These are phyloP conservation scores for Bombus fervidus DNA, from an alignment of 1,140 invertebrate genomes.

Conservation along the genomic window DNA sequence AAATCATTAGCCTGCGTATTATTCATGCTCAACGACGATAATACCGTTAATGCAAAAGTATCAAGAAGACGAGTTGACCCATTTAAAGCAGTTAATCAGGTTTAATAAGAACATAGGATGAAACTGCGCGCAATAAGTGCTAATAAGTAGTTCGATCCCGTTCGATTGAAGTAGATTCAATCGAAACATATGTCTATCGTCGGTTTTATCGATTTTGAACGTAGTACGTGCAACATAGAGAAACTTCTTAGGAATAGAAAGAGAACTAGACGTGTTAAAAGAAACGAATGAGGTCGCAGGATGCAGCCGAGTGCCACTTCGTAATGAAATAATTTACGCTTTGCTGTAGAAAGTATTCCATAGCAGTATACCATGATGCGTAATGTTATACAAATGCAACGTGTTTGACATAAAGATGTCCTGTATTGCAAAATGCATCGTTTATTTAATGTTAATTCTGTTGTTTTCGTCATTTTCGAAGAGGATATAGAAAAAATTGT, in stretches of 20 bases:
- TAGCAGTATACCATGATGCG: not conserved
- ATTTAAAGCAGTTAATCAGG: constrained; percentile 24
- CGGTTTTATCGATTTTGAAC: not conserved
- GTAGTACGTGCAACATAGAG: not conserved
- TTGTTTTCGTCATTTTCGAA: no score
- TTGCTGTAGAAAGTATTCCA: not conserved
- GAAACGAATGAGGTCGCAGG: not conserved
- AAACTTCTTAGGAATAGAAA: not conserved
- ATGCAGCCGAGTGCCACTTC: not conserved
- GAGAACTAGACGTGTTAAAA: not conserved
- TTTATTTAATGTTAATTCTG: no score
- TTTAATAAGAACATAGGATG: not conserved
- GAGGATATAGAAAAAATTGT: no score
- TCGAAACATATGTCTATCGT: not conserved
- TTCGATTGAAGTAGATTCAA: not conserved
- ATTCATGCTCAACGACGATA: not conserved
- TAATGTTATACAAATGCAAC: not conserved
- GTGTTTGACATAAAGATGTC: not conserved
- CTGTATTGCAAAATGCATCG: not conserved
- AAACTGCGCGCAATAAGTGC: not conserved
- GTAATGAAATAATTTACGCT: not conserved
- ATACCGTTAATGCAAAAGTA: constrained; percentile 34
- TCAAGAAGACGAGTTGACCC: not conserved
- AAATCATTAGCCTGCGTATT: not conserved
- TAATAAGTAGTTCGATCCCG: not conserved